Conservation (phyloP, 1,140 invertebrate genomes). For the Metopolophium dirhodum region DNA sequence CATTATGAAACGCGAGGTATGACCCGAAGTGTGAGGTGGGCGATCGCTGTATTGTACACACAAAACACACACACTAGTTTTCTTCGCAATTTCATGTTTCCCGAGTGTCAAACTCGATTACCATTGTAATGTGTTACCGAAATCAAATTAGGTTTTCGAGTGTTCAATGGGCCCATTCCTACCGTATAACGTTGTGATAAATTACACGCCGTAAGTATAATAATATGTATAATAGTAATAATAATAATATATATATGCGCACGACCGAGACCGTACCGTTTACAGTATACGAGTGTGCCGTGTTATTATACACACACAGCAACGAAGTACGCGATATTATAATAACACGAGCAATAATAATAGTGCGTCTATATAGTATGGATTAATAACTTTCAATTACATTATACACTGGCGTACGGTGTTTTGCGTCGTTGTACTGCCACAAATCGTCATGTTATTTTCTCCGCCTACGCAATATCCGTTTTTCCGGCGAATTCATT, state of each 20-base stretch:
- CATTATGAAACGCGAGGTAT: neutral
- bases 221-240: neutral
- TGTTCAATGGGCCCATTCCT: neutral
- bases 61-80: neutral
- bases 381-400: neutral
- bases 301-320: neutral
- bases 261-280: neutral
- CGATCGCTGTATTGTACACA: neutral
- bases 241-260: neutral
- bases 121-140: neutral
- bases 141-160: conserved; percentile 30
- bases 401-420: neutral
- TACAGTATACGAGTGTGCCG: neutral
- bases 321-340: neutral
- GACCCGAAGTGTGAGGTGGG: neutral
- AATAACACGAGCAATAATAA: conserved; percentile 1
- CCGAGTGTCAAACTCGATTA: neutral
- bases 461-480: neutral
- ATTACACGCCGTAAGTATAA: neutral
- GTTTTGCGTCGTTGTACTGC: neutral
- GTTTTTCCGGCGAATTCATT: conserved; percentile 17
- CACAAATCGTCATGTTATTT: neutral
- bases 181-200: neutral
- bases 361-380: neutral
- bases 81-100: neutral